Conservation (phyloP, 2,888 invertebrate species). For the Pseudeuparius sepicola region DNA sequence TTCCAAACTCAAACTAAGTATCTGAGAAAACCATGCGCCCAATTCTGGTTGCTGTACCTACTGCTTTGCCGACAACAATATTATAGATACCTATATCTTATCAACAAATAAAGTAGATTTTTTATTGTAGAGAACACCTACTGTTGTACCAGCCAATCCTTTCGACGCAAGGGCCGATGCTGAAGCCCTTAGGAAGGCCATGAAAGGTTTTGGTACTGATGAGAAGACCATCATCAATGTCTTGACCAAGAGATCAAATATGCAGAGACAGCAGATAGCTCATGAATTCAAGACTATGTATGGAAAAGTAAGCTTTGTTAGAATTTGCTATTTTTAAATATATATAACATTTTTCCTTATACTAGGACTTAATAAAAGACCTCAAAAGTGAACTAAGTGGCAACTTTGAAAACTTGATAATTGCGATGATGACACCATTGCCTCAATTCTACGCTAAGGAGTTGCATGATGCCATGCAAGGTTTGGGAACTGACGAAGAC, state of each 20-base stretch:
- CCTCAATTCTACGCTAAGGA: slow-evolving; percentile 78
- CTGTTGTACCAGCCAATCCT: slow-evolving; percentile 62
- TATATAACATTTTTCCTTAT: slow-evolving; percentile 8
- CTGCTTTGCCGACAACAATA: neutral
- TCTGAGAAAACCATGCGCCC: too few relatives aligned
- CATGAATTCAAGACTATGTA: slow-evolving; percentile 75
- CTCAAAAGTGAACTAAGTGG: slow-evolving; percentile 83
- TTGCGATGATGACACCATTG: slow-evolving; percentile 77
- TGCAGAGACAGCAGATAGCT: slow-evolving; percentile 75
- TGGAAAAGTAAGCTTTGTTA: slow-evolving; percentile 59
- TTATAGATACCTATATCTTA: neutral
- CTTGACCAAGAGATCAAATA: slow-evolving; percentile 70
- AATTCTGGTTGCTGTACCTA: too few relatives aligned
- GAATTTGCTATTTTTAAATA: slow-evolving; percentile 1
- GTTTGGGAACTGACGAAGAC: slow-evolving; percentile 76
- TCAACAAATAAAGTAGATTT: neutral
- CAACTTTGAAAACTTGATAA: slow-evolving; percentile 72
- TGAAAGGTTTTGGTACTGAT: slow-evolving; percentile 90
- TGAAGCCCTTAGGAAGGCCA: slow-evolving; percentile 71
- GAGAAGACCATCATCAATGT: slow-evolving; percentile 82
- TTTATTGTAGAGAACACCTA: slow-evolving; percentile 56
- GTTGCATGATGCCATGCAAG: slow-evolving; percentile 72
- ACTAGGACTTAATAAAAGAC: slow-evolving; percentile 62
- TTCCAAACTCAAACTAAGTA: too few relatives aligned
- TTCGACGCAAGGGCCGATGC: slow-evolving; percentile 76